Percentiles rank a stretch among this genome's conserved stretches.
These are phyloP conservation scores for Athene cunicularia DNA, from an alignment of 2,113 vertebrate species.

Conservation along the genomic window DNA sequence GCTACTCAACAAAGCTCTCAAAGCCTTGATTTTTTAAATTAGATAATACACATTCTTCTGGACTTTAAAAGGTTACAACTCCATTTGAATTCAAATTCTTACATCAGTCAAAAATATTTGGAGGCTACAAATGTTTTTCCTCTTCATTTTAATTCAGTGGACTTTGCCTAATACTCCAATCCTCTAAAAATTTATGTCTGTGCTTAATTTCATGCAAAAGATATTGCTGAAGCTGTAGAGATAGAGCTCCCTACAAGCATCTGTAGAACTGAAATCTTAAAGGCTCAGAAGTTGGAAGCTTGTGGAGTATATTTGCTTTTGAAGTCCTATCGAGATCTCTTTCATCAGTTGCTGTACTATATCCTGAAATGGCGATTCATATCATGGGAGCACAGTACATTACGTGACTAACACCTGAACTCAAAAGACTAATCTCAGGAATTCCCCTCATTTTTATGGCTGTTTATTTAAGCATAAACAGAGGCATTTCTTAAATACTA, in stretches of 20 bases:
- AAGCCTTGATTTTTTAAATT: neutral
- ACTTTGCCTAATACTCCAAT: neutral
- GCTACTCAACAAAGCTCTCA: neutral
- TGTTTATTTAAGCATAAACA: neutral
- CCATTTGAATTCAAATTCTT: neutral
- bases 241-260: neutral
- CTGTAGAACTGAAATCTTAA: neutral
- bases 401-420: neutral
- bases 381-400: neutral
- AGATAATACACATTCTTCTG: neutral
- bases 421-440: neutral
- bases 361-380: neutral
- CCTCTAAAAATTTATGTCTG: neutral
- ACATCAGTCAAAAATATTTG: neutral
- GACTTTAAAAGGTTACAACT: neutral
- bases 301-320: neutral
- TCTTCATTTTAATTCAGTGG: neutral
- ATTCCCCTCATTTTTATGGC: neutral
- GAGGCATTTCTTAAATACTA: neutral
- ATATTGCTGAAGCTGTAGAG: neutral
- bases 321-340: accelerated
- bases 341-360: neutral
- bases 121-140: neutral
- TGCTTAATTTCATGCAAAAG: neutral
- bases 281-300: neutral